Evolutionary conservation across 2,888 invertebrate species (phyloP).

Genomic region (Dynastes grantii): DNA sequence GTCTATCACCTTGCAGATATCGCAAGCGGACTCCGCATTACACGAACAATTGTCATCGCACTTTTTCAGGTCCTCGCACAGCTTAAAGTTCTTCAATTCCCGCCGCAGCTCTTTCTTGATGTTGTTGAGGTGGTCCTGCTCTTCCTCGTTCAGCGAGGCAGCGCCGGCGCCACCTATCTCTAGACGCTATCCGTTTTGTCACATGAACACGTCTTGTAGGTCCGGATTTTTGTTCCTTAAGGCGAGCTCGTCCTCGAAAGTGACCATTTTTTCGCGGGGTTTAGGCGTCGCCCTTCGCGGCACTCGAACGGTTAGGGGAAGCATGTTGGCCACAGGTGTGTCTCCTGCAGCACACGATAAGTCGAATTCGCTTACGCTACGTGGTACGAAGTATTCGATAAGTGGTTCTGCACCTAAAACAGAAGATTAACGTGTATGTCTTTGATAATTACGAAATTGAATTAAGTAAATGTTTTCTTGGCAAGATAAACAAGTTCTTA

Average conservation of each 20-base stretch:
- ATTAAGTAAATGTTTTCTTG: too few relatives aligned
- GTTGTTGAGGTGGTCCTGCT: constrained; percentile 40
- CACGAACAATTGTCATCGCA: constrained; percentile 69
- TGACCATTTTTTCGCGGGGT: constrained; percentile 84
- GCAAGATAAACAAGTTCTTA: too few relatives aligned
- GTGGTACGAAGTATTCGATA: constrained; percentile 87
- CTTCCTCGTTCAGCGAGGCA: constrained; percentile 50
- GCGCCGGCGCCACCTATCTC: constrained; percentile 56
- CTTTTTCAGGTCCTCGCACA: constrained; percentile 69
- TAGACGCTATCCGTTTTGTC: constrained; percentile 74
- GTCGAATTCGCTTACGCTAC: constrained; percentile 89
- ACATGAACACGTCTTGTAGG: constrained; percentile 86
- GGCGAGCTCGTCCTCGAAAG: constrained; percentile 82
- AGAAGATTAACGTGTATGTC: not conserved
- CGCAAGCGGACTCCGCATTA: constrained; percentile 68
- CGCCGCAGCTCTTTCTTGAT: constrained; percentile 50
- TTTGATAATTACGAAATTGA: too few relatives aligned
- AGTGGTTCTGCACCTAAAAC: constrained; percentile 74
- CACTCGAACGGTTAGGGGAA: constrained; percentile 66
- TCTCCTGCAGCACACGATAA: constrained; percentile 78
- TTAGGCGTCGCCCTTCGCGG: constrained; percentile 68
- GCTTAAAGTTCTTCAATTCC: constrained; percentile 65
- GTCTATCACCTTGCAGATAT: constrained; percentile 69
- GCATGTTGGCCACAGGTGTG: constrained; percentile 66
- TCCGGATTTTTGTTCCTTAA: constrained; percentile 69